Base-by-base conservation (phyloP, 2,113 vertebrate species). In the Callopanchax toddi region DNA sequence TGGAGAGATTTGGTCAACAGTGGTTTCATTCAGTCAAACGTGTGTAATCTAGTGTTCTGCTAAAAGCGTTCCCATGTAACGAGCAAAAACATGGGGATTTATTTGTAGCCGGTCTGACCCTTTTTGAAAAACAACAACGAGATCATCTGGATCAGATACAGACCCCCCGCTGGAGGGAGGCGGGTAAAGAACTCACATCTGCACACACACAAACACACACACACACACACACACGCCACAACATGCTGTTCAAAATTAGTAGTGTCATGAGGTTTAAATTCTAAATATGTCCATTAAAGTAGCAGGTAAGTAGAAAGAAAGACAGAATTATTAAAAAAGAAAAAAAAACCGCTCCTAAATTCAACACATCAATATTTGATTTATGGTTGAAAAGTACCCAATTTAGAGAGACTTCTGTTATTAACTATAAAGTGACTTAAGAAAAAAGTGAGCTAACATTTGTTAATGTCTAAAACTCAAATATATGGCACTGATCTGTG, bases 71-170 rank as follows among this genome's bases (percentile, higher is more conserved):
- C 26, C 56, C 56, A 55, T 67, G 69, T 26, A 42, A 70, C 62
- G 39, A 67, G 37, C 44, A 81, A 73, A 81, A 81, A 79, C 56
- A 73, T 56, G 34, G 22, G 69, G 70, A 77, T 82, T 81, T 82
- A 66, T 64, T 45, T 59, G 71, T 37, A 51, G 60, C 73, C 60
- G 52, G 36, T 6, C 26, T 48, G 53, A 74, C 52, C 57, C 49
- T 43, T 64, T 43, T 46, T 34, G 26, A 63, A 81, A 78, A 83
- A 78, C 61, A 83, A 83, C 52, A 63, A 60, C 6, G 2, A 71
- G 51, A 76, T 80, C 71, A 81, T 76, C 61, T 82, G 78, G 76
- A 83, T 81, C 65, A 71, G 60, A 86, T 50, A 67, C 20, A 39
- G 60, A 76, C 66, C 60, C 58, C 83, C 73, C 75, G 77, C 67